Base-by-base conservation (phyloP, 2,888 invertebrate genomes). In the Dicranocentrus wangi region DNA sequence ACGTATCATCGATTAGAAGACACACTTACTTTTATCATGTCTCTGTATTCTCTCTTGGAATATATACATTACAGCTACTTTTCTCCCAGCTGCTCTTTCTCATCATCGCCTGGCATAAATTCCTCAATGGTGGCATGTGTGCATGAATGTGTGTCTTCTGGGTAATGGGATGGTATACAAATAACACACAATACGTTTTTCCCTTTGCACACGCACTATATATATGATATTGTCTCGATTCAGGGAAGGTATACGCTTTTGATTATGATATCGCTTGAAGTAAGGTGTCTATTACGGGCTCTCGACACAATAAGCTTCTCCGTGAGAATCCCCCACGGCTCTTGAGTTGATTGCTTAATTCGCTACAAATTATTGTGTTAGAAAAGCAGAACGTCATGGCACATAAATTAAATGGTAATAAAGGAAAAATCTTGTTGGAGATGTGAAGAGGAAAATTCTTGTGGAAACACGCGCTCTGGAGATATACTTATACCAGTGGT, bases 1-100 rank as follows among this genome's bases (percentile, higher is more conserved):
- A 77, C 77, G 77, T 69, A 77, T 53, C 69, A 77, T 77, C 77
- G 77, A 77, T 77, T 77, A 77, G 77, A 21, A 53, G 43, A 43
- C 60, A 68, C 23, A 27, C 60, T 65, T 68, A 61, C 61, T 68
- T 69, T 70, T 63, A n/a, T 51, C 21, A 55, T 7, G 32, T 32
- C 3, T 32, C 55, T 55, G 32, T n/a, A n/a, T 51, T 51, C 19
- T 8, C 51, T 39, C 39, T 19, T 51, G 8, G 51, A n/a, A 17
- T 51, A 17, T 55, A 47, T 15, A 23, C 23, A 23, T 15, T 55
- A 55, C 23, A 23, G 55, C 23, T 15, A 63, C 53, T 73, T 65
- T 53, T 70, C 51, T 13, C 19, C 61, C 69, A 77, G 77, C 69
- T 77, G 69, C 61, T 69, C 61, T 69, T 77, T 77, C 77, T 77